Evolutionary conservation across 2,888 invertebrate species (phyloP).

Genomic region (Drosophila borborema): DNA sequence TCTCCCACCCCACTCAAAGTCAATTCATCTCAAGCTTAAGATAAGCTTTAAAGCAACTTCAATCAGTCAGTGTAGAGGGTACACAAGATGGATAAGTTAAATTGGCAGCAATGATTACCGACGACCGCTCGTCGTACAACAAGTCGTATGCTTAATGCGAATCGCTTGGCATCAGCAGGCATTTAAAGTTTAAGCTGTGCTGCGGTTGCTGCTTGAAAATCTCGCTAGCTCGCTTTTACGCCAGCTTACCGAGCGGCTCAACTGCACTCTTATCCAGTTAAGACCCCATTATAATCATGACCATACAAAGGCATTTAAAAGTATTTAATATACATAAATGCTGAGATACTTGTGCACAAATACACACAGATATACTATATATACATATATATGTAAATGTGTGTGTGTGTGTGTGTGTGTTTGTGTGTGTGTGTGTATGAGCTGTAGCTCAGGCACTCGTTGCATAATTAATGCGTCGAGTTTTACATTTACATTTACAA

Average conservation of each 20-base stretch:
- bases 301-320: slow-evolving; percentile 48
- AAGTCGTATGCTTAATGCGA: slow-evolving; percentile 54
- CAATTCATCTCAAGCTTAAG: not conserved
- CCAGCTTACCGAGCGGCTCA: slow-evolving; percentile 30
- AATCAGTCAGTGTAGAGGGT: not conserved
- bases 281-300: slow-evolving; percentile 43
- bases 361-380: not conserved
- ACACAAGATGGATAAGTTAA: slow-evolving; percentile 27
- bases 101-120: slow-evolving; percentile 31
- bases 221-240: slow-evolving; percentile 2
- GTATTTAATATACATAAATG: slow-evolving; percentile 65
- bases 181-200: slow-evolving; percentile 37
- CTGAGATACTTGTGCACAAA: slow-evolving; percentile 30
- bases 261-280: slow-evolving; percentile 67
- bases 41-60: not conserved
- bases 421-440: not conserved
- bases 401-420: not conserved
- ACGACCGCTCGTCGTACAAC: slow-evolving; percentile 22
- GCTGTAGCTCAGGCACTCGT: slow-evolving; percentile 28
- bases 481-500: slow-evolving; percentile 75
- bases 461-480: slow-evolving; percentile 74
- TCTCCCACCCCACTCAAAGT: not conserved
- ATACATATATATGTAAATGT: not conserved
- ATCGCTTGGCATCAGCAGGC: slow-evolving; percentile 13
- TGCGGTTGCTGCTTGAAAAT: slow-evolving; percentile 25